These are phyloP conservation scores for Lontra canadensis DNA, from an alignment of 2,113 vertebrate species.

Conservation along the genomic window DNA sequence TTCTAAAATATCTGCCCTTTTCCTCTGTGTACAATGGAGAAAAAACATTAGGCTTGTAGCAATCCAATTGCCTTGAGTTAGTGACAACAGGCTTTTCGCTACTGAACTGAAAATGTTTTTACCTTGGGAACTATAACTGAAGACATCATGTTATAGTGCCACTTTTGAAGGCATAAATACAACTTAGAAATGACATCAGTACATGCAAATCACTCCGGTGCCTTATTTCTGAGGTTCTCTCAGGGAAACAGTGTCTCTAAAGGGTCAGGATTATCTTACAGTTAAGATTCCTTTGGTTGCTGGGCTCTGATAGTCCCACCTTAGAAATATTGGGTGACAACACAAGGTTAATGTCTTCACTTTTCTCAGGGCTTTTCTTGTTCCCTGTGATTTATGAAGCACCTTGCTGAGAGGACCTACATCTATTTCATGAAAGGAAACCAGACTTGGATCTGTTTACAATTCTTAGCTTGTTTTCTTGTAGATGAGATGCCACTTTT, in stretches of 20 bases:
- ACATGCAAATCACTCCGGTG: background rate
- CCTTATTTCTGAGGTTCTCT: background rate
- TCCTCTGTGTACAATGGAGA: slow-evolving; percentile 46
- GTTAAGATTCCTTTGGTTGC: background rate
- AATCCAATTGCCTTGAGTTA: slow-evolving; percentile 53
- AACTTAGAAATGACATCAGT: background rate
- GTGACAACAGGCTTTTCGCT: slow-evolving; percentile 61
- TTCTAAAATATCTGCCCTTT: slow-evolving; percentile 59
- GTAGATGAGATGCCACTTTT: background rate
- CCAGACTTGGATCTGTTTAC: background rate
- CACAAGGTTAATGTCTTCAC: background rate
- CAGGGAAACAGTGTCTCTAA: background rate
- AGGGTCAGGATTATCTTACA: background rate
- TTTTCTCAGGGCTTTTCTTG: background rate
- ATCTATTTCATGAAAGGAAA: background rate
- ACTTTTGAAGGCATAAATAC: slow-evolving; percentile 44
- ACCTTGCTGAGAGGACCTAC: background rate
- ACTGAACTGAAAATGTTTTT: slow-evolving; percentile 54
- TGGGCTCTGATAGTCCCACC: background rate
- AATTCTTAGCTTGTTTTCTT: background rate
- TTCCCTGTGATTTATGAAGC: background rate
- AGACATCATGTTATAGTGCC: slow-evolving; percentile 36
- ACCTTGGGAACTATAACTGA: slow-evolving; percentile 60
- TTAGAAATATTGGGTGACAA: background rate
- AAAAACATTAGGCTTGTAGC: slow-evolving; percentile 17